A percentile compares a stretch with the other conserved stretches of the same genome.
These are phyloP conservation scores for Hafferia zeledoni DNA, from an alignment of 2,797 vertebrate genomes.

Conservation along the genomic window DNA sequence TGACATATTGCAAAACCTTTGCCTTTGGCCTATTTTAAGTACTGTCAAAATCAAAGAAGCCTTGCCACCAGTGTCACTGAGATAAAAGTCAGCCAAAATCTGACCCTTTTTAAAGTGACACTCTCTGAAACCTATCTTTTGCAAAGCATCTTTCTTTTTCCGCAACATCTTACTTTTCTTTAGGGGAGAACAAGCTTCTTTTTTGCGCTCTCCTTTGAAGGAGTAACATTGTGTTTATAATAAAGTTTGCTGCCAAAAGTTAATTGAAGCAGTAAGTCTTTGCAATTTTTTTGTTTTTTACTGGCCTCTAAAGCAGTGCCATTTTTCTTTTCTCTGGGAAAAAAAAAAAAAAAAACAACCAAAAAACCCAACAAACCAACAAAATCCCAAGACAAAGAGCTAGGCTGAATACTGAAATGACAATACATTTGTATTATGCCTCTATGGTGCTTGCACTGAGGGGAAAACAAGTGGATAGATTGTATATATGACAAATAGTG, in stretches of 20 bases:
- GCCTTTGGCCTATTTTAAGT: neutral
- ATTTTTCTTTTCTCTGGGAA: neutral
- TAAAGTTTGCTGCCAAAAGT: neutral
- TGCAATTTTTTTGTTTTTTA: neutral
- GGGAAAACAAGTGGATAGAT: neutral
- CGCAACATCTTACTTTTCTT: neutral
- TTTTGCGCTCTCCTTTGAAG: neutral
- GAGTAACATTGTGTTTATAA: neutral
- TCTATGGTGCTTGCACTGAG: neutral
- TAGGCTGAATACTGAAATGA: neutral
- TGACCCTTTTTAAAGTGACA: neutral
- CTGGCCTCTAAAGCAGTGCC: neutral
- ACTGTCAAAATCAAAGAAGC: neutral
- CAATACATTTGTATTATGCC: neutral
- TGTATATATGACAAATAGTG: neutral
- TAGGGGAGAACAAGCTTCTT: neutral
- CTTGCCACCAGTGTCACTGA: neutral
- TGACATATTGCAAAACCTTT: neutral
- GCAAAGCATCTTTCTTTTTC: neutral
- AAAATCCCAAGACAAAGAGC: neutral
- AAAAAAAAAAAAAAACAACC: neutral
- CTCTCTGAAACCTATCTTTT: neutral
- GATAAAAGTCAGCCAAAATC: neutral
- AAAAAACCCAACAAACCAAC: too few relatives aligned
- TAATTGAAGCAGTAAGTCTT: constrained; percentile 1